phyloP scores from a whole-genome alignment of 2,113 vertebrate genomes.

The Delphinapterus leucas region DNA sequence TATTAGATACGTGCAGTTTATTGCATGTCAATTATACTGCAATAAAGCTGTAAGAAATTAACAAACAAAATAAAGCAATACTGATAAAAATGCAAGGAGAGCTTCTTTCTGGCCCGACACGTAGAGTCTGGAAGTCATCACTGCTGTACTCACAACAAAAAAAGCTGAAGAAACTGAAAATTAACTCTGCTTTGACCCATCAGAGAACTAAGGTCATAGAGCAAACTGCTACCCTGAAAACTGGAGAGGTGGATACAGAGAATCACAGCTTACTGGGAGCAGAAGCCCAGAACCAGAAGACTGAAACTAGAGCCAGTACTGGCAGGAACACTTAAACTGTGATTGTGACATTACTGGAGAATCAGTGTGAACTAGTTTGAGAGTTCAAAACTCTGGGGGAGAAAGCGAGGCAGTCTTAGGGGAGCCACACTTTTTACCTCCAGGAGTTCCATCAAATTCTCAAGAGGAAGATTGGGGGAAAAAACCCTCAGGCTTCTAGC shows the following conservation, averaged over 20 bases:
- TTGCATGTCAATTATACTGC: neutral
- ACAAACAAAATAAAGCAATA: neutral
- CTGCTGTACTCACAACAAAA: neutral
- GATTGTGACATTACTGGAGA: neutral
- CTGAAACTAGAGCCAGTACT: neutral
- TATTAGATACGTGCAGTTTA: neutral
- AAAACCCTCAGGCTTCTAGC: neutral
- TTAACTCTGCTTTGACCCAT: neutral
- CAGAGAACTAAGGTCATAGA: neutral
- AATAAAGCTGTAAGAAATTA: neutral
- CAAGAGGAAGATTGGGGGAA: neutral
- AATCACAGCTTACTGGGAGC: neutral
- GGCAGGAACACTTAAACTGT: neutral
- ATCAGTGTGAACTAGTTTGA: neutral
- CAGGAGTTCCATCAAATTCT: neutral
- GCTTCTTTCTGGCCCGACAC: neutral
- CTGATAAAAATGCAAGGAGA: neutral
- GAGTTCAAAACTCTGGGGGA: neutral
- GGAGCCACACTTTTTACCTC: neutral
- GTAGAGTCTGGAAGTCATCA: neutral
- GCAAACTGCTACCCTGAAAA: neutral
- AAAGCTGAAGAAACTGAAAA: neutral
- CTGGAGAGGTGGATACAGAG: neutral
- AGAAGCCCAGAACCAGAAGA: neutral
- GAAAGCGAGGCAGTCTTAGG: neutral